Base-by-base conservation (phyloP, 2,888 invertebrate genomes). In the Spialia ferax region DNA sequence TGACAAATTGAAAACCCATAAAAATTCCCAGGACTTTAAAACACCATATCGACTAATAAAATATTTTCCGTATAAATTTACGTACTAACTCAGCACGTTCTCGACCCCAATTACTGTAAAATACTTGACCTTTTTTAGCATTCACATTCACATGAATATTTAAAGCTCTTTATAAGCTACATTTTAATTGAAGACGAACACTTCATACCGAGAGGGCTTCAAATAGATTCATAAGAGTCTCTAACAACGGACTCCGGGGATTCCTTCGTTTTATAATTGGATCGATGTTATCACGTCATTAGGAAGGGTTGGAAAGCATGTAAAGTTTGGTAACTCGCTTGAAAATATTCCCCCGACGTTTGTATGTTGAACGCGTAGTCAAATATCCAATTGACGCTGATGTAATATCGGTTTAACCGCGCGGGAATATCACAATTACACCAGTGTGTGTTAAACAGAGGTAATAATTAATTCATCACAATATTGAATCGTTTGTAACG, bases 281-380 rank as follows among this genome's bases (percentile, higher is more conserved):
- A 71, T 74, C 74, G 70, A 74, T 76, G 73, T 76, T 77, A 74
- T 77, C 73, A 73, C 74, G 71, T 76, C 75, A 75, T 77, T 77
- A 77, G 70, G 70, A 73, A 73, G 74, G 77, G 74, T 75, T 70
- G 69, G 59, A 50, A 71, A 71, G 22, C 55, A 29, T 60, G 22
- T 48, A 23, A 77, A 77, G 74, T 77, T 77, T 76, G 75, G 77
- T 74, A 77, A 74, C 77, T 71, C 71, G 71, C 69, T 73, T 69
- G 73, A 73, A 77, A 73, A 73, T 76, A 74, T 74, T 75, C 74
- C 72, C 74, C 65, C 63, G 56, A 69, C 54, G 66, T 42, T n/a
- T 56, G 35, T 56, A 59, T 66, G 60, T 66, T 61, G 45, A 61
- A 52, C 65, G 50, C 60, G 42, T 38, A 60, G 66, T 66, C 60